Evolutionary conservation across 2,888 invertebrate genomes (phyloP).

Genomic region (Nomada ferruginata): DNA sequence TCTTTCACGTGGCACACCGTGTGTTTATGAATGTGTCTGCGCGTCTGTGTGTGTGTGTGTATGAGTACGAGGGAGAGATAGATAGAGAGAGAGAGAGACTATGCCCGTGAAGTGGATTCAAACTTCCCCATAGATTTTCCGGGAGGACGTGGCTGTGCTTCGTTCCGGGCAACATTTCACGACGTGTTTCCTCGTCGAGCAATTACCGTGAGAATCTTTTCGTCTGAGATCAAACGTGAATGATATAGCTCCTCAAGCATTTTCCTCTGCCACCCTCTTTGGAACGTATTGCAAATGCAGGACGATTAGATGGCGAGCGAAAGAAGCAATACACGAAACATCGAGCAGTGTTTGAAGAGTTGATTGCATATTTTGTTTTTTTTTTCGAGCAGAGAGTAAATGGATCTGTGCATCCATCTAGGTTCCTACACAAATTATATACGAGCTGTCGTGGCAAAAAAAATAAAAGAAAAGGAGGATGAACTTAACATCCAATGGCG

Average conservation of each 20-base stretch:
- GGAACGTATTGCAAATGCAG: too few species aligned
- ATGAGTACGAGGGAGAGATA: too few species aligned
- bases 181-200: background rate
- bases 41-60: too few species aligned
- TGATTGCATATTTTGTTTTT: background rate
- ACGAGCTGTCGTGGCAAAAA: background rate
- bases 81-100: background rate
- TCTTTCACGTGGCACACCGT: background rate
- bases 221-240: background rate
- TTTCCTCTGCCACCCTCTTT: too few species aligned
- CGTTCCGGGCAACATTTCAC: background rate
- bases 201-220: constrained; percentile 8
- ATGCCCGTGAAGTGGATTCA: constrained; percentile 8
- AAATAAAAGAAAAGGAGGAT: constrained; percentile 24
- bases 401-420: background rate
- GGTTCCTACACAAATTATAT: constrained; percentile 19
- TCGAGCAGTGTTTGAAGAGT: too few species aligned
- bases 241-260: background rate
- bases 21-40: too few species aligned
- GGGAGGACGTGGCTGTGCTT: constrained; percentile 28
- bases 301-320: too few species aligned
- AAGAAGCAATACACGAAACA: too few species aligned
- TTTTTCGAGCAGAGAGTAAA: background rate
- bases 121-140: constrained; percentile 14
- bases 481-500: constrained; percentile 55